Evolutionary conservation across 2,888 invertebrate species (phyloP), one percentile per base, ranked within the genome.

Genomic region (Caenorhabditis sulstoni): DNA sequence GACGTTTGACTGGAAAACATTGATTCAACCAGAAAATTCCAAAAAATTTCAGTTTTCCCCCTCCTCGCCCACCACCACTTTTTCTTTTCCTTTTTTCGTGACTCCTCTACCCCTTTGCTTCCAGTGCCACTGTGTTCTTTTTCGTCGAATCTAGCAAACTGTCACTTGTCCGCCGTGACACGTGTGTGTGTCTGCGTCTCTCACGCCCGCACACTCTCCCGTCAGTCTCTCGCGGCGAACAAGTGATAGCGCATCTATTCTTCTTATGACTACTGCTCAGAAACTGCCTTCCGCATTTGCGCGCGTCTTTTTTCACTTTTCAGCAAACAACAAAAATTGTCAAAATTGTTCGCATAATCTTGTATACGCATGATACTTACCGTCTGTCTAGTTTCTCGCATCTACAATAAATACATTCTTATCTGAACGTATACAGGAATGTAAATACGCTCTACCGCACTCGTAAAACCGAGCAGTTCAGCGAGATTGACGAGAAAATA

Each of bases 211-310:
- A n/a, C n/a, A n/a, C n/a, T n/a, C n/a, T n/a, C n/a, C n/a, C n/a
- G n/a, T n/a, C n/a, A n/a, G n/a, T n/a, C n/a, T n/a, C n/a, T n/a
- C 29, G 7, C 29, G 7, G 29, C 29, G 29, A 7, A 29, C 29
- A 29, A 29, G 4, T 29, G 29, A 29, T 29, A 29, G 3, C 3
- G 29, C 7, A 29, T 7, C 29, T 7, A 20, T 52, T 57, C 23
- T 29, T 53, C 39, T 39, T 50, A 47, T 70, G 64, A 68, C 64
- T 76, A 64, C 64, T 70, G 76, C 76, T 77, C 76, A 77, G 70
- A 77, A 77, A 77, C 76, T 77, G 76, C 76, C 76, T 77, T 70
- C 20, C 20, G 39, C 37, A 55, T 57, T 50, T 37, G 29, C 29
- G 29, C 11, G 11, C 29, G 29, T 35, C 44, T n/a, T 62, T 41